Evolutionary conservation across 2,797 vertebrate species (phyloP).

Genomic region (Glossophaga mutica): DNA sequence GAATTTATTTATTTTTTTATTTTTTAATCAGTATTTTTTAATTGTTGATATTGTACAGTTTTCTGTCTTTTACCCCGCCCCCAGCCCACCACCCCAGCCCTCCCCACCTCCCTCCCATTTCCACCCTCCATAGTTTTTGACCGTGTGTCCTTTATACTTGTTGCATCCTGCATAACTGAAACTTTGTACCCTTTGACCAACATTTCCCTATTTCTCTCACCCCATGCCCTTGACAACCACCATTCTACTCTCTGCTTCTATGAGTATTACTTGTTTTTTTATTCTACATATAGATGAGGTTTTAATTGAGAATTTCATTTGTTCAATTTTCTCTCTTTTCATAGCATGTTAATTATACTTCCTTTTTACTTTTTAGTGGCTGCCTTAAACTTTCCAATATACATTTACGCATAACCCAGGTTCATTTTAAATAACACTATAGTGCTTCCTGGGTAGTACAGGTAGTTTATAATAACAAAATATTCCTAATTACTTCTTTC

Average conservation of each 20-base stretch:
- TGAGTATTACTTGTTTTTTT: not conserved
- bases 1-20: no score
- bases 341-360: not conserved
- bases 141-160: no score
- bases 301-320: not conserved
- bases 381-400: not conserved
- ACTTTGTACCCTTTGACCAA: not conserved
- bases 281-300: not conserved
- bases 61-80: no score
- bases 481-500: not conserved
- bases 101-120: no score
- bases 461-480: not conserved
- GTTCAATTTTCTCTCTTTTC: not conserved
- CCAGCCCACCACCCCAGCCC: no score
- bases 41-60: no score
- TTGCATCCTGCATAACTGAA: not conserved
- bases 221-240: not conserved
- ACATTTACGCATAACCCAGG: not conserved
- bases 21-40: no score
- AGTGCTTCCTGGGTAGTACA: not conserved
- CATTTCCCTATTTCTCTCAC: not conserved
- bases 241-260: not conserved
- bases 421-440: not conserved
- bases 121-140: no score
- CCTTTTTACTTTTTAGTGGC: not conserved